Conservation (phyloP, 2,113 vertebrate species). For the Cephalopholis sonnerati region DNA sequence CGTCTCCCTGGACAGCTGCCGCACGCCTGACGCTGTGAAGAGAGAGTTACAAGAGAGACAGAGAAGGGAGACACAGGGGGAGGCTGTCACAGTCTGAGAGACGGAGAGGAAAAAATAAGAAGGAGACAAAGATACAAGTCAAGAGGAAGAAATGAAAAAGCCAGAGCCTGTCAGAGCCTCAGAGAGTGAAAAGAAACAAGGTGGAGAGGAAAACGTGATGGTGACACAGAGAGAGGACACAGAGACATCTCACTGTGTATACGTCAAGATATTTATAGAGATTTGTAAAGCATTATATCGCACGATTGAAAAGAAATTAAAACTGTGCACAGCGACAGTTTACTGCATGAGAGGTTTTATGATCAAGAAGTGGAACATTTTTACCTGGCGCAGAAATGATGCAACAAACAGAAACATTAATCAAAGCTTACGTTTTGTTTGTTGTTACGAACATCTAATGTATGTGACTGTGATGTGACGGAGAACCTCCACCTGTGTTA, state of each 20-base stretch:
- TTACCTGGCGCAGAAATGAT: neutral
- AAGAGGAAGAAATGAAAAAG: neutral
- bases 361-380: neutral
- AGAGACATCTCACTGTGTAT: neutral
- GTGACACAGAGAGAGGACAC: neutral
- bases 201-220: neutral
- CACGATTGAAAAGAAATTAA: neutral
- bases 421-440: neutral
- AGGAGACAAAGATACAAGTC: neutral
- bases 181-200: neutral
- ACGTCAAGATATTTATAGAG: neutral
- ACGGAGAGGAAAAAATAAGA: no score
- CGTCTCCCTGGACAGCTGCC: conserved; percentile 43
- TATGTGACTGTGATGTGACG: neutral
- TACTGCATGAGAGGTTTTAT: neutral
- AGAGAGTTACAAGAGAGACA: neutral
- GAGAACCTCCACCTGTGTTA: neutral
- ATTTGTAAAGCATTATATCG: neutral
- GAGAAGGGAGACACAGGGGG: neutral
- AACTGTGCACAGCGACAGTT: no score
- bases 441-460: neutral
- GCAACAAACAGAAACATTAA: neutral
- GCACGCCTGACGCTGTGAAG: neutral
- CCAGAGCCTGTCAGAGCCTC: neutral
- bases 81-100: neutral